A percentile compares a stretch with the other conserved stretches of the same genome.
phyloP scores from a whole-genome alignment of 2,113 vertebrate genomes.

The Spheniscus mendiculus region DNA sequence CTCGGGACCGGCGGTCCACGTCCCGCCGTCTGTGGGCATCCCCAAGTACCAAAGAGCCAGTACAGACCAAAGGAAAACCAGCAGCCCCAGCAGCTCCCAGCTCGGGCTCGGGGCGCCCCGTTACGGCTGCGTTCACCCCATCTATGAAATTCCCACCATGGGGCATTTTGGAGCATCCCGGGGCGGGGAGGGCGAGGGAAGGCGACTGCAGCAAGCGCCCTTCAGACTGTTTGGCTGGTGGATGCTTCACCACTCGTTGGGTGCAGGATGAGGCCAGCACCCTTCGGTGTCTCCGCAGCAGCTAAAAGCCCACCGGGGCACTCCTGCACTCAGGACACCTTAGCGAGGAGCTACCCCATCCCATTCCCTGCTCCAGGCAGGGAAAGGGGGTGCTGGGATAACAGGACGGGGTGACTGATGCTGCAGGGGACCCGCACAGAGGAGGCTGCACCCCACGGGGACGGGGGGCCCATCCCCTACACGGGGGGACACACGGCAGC shows the following conservation, averaged over 20 bases:
- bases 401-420: neutral
- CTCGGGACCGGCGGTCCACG: accelerated
- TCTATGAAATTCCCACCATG: neutral
- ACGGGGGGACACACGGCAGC: accelerated
- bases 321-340: neutral
- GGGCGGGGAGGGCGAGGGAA: neutral
- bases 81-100: too few relatives aligned
- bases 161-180: neutral
- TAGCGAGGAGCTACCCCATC: neutral
- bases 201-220: accelerated
- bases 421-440: accelerated
- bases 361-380: accelerated
- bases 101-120: neutral
- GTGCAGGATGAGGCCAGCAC: neutral
- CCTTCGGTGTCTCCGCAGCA: accelerated
- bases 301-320: neutral
- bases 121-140: too few relatives aligned
- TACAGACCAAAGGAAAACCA: neutral
- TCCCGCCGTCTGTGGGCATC: neutral
- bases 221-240: neutral
- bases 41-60: too few relatives aligned
- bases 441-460: neutral
- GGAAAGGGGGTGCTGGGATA: neutral
- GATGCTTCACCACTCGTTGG: accelerated
- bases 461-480: accelerated